Conservation (phyloP, 2,113 vertebrate species). For the Oostethus manadensis region DNA sequence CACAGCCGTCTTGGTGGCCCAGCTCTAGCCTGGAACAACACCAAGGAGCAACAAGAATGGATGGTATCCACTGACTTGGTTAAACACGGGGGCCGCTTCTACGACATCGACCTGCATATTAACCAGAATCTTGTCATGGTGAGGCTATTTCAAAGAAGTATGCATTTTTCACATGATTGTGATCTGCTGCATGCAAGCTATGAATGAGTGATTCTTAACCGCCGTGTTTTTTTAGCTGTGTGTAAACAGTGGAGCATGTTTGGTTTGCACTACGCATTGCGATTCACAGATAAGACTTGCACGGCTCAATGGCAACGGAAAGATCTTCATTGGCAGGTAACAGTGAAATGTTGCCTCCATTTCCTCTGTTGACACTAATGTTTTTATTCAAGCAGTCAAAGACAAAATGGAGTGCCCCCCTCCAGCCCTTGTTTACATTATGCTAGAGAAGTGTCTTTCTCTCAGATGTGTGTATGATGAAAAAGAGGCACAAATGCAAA, state of each 20-base stretch:
- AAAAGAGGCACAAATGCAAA: conserved; percentile 39
- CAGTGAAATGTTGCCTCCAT: conserved; percentile 5
- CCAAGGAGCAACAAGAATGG: conserved; percentile 55
- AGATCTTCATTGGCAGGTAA: not conserved
- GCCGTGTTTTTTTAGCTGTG: not conserved
- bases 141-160: conserved; percentile 45
- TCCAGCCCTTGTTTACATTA: conserved; percentile 31
- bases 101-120: conserved; percentile 75
- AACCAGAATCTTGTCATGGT: conserved; percentile 80
- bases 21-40: conserved; percentile 53
- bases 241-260: conserved; percentile 3
- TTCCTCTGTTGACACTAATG: conserved; percentile 23
- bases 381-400: conserved; percentile 34
- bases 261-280: not conserved
- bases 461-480: conserved; percentile 16
- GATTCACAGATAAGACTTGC: not conserved
- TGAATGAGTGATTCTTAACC: not conserved
- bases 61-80: conserved; percentile 57
- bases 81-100: conserved; percentile 76
- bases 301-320: conserved; percentile 3
- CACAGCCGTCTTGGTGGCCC: conserved; percentile 71
- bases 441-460: conserved; percentile 18
- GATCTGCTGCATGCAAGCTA: not conserved
- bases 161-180: not conserved
- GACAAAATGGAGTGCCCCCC: conserved; percentile 34